phyloP scores from a whole-genome alignment of 2,888 invertebrate genomes.

The Dryadula phaetusa region DNA sequence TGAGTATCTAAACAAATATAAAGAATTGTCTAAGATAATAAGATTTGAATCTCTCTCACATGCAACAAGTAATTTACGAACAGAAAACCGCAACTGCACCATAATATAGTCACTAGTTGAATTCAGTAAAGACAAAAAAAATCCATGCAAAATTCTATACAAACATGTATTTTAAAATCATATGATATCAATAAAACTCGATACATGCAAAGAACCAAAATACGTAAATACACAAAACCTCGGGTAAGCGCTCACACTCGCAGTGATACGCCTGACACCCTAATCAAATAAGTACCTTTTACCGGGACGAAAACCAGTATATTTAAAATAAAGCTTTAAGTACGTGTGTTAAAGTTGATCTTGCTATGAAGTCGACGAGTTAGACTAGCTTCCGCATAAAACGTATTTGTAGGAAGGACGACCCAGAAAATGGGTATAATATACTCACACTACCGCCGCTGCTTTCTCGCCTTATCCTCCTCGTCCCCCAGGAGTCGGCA shows the following conservation, averaged over 20 bases:
- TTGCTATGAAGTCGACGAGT: conserved; percentile 52
- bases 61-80: neutral
- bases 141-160: neutral
- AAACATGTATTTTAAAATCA: conserved; percentile 14
- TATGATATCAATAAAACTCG: conserved; percentile 29
- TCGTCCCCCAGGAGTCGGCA: conserved; percentile 80
- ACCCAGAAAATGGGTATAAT: conserved; percentile 85
- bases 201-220: conserved; percentile 68
- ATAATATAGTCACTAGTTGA: neutral
- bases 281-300: conserved; percentile 85
- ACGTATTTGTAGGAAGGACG: conserved; percentile 85
- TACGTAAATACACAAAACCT: conserved; percentile 82
- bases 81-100: neutral
- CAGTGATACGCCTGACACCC: conserved; percentile 84
- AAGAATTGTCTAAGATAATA: too few relatives aligned
- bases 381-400: conserved; percentile 83
- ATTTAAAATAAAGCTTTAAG: conserved; percentile 55
- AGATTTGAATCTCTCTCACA: neutral
- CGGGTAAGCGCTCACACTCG: conserved; percentile 78
- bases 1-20: too few relatives aligned
- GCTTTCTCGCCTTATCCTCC: conserved; percentile 77
- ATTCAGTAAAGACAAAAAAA: neutral
- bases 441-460: conserved; percentile 80
- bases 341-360: conserved; percentile 55
- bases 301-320: conserved; percentile 60